These are phyloP conservation scores for Tyto alba DNA, from an alignment of 2,113 vertebrate genomes.

Conservation along the genomic window DNA sequence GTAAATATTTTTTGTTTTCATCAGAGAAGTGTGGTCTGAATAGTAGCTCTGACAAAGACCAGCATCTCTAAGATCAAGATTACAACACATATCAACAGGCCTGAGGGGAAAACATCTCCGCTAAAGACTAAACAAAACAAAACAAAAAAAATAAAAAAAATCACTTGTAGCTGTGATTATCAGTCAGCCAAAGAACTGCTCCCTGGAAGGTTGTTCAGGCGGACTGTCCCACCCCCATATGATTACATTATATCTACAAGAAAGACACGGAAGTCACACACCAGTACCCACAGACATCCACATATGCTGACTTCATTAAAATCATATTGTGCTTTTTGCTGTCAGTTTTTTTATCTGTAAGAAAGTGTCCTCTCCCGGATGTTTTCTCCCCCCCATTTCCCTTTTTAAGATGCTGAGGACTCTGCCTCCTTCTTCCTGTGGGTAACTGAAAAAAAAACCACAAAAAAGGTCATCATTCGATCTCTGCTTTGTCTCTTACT, in stretches of 20 bases:
- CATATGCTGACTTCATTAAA: slow-evolving; percentile 66
- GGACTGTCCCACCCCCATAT: neutral
- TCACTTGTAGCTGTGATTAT: neutral
- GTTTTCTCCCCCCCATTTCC: slow-evolving; percentile 42
- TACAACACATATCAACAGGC: neutral
- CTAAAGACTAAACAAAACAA: neutral
- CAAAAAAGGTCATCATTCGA: slow-evolving; percentile 58
- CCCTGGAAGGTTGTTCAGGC: neutral
- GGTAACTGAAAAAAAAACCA: slow-evolving; percentile 45
- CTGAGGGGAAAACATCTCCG: neutral
- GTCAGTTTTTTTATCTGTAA: slow-evolving; percentile 20
- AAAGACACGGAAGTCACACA: slow-evolving; percentile 49
- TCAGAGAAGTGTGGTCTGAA: neutral
- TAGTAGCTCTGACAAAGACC: slow-evolving; percentile 16
- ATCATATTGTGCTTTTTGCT: slow-evolving; percentile 36
- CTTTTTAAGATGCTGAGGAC: slow-evolving; percentile 3
- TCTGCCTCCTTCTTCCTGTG: slow-evolving; percentile 54
- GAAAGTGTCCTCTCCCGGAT: slow-evolving; percentile 43
- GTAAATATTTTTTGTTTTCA: slow-evolving; percentile 13
- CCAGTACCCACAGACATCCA: slow-evolving; percentile 39
- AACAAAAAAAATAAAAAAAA: too few relatives aligned
- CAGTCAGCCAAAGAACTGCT: neutral
- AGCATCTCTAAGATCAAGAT: neutral
- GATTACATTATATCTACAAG: slow-evolving; percentile 2
- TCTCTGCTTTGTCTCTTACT: slow-evolving; percentile 60